Conservation (phyloP, 1,140 invertebrate species). For the Calephelis virginiensis region DNA sequence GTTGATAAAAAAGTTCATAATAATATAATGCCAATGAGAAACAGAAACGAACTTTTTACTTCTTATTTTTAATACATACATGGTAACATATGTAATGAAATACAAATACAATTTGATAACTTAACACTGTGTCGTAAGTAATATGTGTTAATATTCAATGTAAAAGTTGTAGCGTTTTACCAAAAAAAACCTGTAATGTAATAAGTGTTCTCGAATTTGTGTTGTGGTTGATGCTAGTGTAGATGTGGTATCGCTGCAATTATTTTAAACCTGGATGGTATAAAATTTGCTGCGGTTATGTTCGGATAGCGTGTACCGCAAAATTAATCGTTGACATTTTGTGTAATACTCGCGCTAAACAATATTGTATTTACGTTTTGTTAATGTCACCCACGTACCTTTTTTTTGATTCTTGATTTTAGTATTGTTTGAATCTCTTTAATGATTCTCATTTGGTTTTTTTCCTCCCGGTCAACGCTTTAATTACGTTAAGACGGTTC, state of each 20-base stretch:
- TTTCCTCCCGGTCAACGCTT: slow-evolving; percentile 26
- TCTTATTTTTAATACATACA: no score
- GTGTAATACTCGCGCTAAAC: slow-evolving; percentile 24
- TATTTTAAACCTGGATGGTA: slow-evolving; percentile 7
- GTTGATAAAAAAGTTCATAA: no score
- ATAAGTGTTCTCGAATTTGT: slow-evolving; percentile 11
- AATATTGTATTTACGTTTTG: slow-evolving; percentile 20
- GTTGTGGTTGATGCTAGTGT: slow-evolving; percentile 17
- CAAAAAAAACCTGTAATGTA: slow-evolving; percentile 1
- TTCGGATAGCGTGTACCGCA: slow-evolving; percentile 29
- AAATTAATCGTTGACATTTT: slow-evolving; percentile 18
- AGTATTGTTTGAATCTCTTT: slow-evolving; percentile 19
- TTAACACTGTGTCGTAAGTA: not conserved
- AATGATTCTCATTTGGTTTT: slow-evolving; percentile 21
- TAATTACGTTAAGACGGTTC: slow-evolving; percentile 22
- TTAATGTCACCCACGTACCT: slow-evolving; percentile 19
- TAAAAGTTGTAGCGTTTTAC: slow-evolving; percentile 13
- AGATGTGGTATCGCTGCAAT: slow-evolving; percentile 17
- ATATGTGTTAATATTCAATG: not conserved
- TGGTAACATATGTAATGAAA: no score
- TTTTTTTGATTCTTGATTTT: slow-evolving; percentile 18
- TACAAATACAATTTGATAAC: not conserved
- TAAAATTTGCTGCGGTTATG: slow-evolving; percentile 25
- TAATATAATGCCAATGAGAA: no score
- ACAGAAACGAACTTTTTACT: no score